phyloP scores from a whole-genome alignment of 2,113 vertebrate species.

The Cichladusa arquata region DNA sequence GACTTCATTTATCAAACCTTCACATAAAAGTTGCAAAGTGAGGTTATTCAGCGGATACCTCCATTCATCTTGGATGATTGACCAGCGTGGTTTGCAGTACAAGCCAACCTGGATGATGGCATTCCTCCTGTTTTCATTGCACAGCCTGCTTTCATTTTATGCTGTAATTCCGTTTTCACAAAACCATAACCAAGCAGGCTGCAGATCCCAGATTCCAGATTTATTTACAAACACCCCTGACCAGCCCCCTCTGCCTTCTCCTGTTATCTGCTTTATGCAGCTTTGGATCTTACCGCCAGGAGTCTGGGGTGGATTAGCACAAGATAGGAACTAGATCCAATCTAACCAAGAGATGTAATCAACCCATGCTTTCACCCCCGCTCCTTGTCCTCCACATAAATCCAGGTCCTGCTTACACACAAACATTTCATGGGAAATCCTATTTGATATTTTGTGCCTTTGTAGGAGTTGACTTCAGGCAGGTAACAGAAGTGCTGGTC shows the following conservation, averaged over 20 bases:
- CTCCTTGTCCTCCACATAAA: not conserved
- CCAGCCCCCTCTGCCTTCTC: constrained; percentile 14
- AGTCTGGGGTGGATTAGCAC: constrained; percentile 51
- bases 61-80: constrained; percentile 71
- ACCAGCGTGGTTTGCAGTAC: constrained; percentile 56
- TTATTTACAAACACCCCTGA: constrained; percentile 57
- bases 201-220: constrained; percentile 51
- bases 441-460: not conserved
- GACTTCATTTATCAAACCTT: constrained; percentile 79
- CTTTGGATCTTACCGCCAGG: constrained; percentile 34
- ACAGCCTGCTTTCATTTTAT: constrained; percentile 66
- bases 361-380: fast-evolving
- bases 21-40: constrained; percentile 76
- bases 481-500: not conserved
- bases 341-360: not conserved
- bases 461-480: not conserved
- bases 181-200: constrained; percentile 52
- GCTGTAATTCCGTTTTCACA: constrained; percentile 25
- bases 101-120: constrained; percentile 61
- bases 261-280: constrained; percentile 29
- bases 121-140: constrained; percentile 55
- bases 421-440: not conserved
- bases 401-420: not conserved
- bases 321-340: constrained; percentile 29
- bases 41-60: constrained; percentile 74